Conservation (phyloP, 1,140 invertebrate genomes). For the Lepidurus arcticus region DNA sequence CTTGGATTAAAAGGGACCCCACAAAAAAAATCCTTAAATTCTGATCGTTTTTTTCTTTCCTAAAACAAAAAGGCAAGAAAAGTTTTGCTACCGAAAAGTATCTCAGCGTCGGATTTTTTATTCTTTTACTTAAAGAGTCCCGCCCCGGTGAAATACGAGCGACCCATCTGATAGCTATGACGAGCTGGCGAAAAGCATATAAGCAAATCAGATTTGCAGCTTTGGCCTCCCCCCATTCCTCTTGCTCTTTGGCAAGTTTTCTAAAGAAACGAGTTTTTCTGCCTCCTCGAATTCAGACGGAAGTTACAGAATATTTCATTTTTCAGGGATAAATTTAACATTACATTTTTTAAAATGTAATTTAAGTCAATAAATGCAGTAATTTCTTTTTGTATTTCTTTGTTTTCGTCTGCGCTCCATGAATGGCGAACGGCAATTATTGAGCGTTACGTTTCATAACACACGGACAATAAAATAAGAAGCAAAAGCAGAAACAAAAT, state of each 20-base stretch:
- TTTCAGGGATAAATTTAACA: too few relatives aligned
- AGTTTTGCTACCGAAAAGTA: too few relatives aligned
- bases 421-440: neutral
- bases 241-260: neutral
- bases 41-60: neutral
- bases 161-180: conserved; percentile 15
- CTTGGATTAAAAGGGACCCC: neutral
- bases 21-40: neutral
- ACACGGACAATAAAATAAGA: neutral
- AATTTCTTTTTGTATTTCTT: too few relatives aligned
- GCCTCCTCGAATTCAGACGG: too few relatives aligned
- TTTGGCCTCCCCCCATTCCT: neutral
- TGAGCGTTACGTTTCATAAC: neutral
- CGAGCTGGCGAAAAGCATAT: conserved; percentile 21
- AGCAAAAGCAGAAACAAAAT: neutral
- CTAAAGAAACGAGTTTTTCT: neutral
- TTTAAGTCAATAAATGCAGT: too few relatives aligned
- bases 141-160: neutral
- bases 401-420: neutral
- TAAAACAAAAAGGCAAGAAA: too few relatives aligned
- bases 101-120: neutral
- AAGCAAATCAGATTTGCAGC: conserved; percentile 7
- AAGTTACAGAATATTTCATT: too few relatives aligned
- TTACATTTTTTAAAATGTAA: neutral
- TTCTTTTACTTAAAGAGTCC: neutral